phyloP scores from a whole-genome alignment of 2,888 invertebrate species.

The Andrena marginata region DNA sequence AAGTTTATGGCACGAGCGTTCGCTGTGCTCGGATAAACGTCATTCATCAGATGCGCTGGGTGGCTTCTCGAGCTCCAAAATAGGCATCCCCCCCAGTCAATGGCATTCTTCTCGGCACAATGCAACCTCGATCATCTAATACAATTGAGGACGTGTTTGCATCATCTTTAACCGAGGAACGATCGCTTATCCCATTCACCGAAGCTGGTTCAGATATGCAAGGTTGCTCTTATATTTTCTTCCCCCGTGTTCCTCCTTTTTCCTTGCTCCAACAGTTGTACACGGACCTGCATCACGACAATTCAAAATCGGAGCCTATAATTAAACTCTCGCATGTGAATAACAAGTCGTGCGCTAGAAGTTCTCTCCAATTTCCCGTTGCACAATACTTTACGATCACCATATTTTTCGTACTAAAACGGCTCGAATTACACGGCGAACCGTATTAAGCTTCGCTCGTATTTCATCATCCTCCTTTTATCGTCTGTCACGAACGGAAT shows the following conservation, averaged over 20 bases:
- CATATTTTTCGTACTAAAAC: conserved; percentile 26
- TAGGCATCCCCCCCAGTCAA: neutral
- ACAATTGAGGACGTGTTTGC: neutral
- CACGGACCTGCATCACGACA: conserved; percentile 12
- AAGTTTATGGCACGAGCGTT: conserved; percentile 66
- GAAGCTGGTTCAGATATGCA: too few relatives aligned
- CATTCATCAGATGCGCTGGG: conserved; percentile 35
- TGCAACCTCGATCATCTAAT: neutral
- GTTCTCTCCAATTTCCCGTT: conserved; percentile 1
- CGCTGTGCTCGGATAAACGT: conserved; percentile 47
- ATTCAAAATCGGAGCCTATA: conserved; percentile 23
- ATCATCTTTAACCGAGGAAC: neutral
- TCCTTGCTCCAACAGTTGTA: neutral
- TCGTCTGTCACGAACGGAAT: conserved; percentile 14
- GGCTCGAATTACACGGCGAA: neutral
- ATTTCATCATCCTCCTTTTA: conserved; percentile 10
- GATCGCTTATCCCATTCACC: neutral
- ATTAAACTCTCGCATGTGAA: conserved; percentile 18
- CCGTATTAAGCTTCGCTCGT: neutral
- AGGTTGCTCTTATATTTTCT: too few relatives aligned
- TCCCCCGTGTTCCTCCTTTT: too few relatives aligned
- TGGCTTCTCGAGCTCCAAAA: too few relatives aligned
- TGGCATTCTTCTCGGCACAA: neutral
- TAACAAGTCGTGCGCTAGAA: conserved; percentile 11
- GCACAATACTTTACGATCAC: conserved; percentile 20